Evolutionary conservation across 1,140 invertebrate species (phyloP), one percentile per base, ranked within the genome.

Genomic region (Aphelinus atriplicis): DNA sequence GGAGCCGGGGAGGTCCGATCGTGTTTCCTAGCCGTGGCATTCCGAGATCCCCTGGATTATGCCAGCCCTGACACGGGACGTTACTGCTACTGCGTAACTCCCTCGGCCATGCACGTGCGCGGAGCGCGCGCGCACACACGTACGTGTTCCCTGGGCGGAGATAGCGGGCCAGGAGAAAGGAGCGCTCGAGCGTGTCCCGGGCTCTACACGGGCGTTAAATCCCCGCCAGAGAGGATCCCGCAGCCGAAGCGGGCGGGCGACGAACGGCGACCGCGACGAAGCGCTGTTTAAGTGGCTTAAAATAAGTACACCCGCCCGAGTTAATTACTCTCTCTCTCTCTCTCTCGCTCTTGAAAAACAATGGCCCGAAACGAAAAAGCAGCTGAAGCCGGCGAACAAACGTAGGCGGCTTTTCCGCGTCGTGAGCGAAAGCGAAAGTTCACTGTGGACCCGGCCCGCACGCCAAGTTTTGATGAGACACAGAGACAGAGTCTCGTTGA

Each of bases 21-120:
- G 83, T 85, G 84, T 86, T 84, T 83, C 81, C 82, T 82, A 81
- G 81, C 83, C 79, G 77, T 81, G 77, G 80, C 80, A 82, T 80
- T 78, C 82, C 81, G 72, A 83, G 82, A 84, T 85, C 84, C 81
- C 75, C 42, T 60, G 83, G 84, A 84, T 86, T 85, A 86, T 81
- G 79, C 81, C 76, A 79, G 71, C 77, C 26, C 80, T 84, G 81
- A 84, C 84, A 84, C 80, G 82, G 80, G 80, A 84, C 78, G 76
- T 81, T 82, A 85, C 83, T 85, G 79, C 65, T 66, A 55, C 68
- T 62, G 51, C 68, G 47, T 57, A 6, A 50, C 64, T 55, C 47
- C 72, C 63, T 72, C 57, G 61, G 66, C 60, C 55, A 47, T 70
- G 73, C 73, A 60, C 71, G 64, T 58, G 61, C 53, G 51, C 71